Base-by-base conservation (phyloP, 2,797 vertebrate genomes). In the Xiphorhynchus erythropygius region DNA sequence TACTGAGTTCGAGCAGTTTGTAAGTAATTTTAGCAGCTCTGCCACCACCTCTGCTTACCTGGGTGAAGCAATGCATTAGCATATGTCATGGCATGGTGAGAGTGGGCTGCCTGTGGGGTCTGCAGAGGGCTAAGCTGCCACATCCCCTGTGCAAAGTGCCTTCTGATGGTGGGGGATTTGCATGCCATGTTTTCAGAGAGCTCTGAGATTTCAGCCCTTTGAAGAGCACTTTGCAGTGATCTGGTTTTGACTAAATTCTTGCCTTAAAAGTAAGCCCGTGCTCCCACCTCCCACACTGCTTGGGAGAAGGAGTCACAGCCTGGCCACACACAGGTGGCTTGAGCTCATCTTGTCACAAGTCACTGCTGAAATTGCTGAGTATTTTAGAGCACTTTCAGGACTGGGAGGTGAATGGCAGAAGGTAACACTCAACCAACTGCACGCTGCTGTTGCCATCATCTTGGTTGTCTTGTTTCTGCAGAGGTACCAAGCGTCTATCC, bases 281-380 rank as follows among this genome's bases (percentile, higher is more conserved):
- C 44, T 88, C 28, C 46, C 81, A 64, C 41, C 41, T 84, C 87
- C 32, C 53, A 64, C 19, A 1, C 30, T 57, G 62, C 46, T 23
- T 63, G 41, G 64, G 52, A 93, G 76, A 63, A 81, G 77, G 65
- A 84, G 80, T 55, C 87, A 65, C 59, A 35, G 75, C 75, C 59
- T 67, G 87, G 82, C 39, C 79, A 56, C 0, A 0, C 67, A 49
- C 0, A 0, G 30, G 49, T 68, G 41, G 21, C 47, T 84, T 62
- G 63, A 75, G 55, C 63, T 87, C 55, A 27, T 82, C 42, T 28
- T 46, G 15, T 62, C 2, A 0, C 42, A 69, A 50, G 25, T 8
- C 9, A 1, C n/a, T 47, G 64, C 70, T 73, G 68, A 50, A 87
- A 55, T 13, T 52, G 32, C 52, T 85, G 90, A 74, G 75, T 41